Percentiles rank a stretch among this genome's conserved stretches.
These are phyloP conservation scores for Colletes gigas DNA, from an alignment of 1,140 invertebrate species.

Conservation along the genomic window DNA sequence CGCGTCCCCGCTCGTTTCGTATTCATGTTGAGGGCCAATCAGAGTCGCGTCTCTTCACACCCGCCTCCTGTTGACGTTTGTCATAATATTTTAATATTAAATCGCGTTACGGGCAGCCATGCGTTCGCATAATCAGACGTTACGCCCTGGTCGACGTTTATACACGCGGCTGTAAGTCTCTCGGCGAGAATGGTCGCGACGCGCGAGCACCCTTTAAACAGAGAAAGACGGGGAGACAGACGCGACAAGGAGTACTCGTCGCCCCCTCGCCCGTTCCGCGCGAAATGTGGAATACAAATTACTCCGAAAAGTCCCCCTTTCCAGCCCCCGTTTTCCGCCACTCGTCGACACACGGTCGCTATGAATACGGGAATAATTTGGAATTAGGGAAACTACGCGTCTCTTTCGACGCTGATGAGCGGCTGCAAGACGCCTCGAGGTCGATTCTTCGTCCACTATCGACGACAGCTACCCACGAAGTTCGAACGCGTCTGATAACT, in stretches of 20 bases:
- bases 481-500: constrained; percentile 19
- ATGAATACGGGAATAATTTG: constrained; percentile 75
- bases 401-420: constrained; percentile 35
- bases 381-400: constrained; percentile 51
- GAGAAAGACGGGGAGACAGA: constrained; percentile 39
- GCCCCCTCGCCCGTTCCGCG: constrained; percentile 65
- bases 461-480: not conserved
- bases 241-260: constrained; percentile 68
- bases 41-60: constrained; percentile 73
- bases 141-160: constrained; percentile 62
- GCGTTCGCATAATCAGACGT: constrained; percentile 81
- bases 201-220: constrained; percentile 18
- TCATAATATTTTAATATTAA: constrained; percentile 83
- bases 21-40: constrained; percentile 80
- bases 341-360: constrained; percentile 60
- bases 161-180: constrained; percentile 54
- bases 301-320: constrained; percentile 59
- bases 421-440: not conserved
- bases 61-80: constrained; percentile 80
- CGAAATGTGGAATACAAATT: constrained; percentile 80
- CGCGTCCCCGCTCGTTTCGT: constrained; percentile 73
- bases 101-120: constrained; percentile 80
- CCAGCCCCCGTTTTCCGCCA: constrained; percentile 42
- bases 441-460: constrained; percentile 18
- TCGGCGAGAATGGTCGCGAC: not conserved